These are phyloP conservation scores for Polyommatus icarus DNA, from an alignment of 2,888 invertebrate species.

Conservation along the genomic window DNA sequence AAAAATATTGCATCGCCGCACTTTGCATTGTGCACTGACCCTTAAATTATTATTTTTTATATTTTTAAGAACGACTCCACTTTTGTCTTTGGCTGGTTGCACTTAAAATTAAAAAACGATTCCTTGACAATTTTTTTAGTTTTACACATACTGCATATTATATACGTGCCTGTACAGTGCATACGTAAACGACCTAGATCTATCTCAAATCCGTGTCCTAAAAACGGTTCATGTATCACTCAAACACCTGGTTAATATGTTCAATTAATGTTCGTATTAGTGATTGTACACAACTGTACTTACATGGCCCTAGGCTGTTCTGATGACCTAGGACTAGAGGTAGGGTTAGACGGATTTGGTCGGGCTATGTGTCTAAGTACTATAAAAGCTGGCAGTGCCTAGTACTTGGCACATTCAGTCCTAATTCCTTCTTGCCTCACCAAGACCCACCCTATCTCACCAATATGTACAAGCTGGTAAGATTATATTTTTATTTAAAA, in stretches of 20 bases:
- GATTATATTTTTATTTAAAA: constrained; percentile 45
- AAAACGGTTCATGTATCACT: neutral
- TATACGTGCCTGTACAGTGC: no score
- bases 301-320: constrained; percentile 53
- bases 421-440: constrained; percentile 54
- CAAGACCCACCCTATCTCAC: constrained; percentile 52
- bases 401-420: constrained; percentile 70
- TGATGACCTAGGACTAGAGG: constrained; percentile 70
- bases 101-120: no score
- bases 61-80: no score
- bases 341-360: constrained; percentile 72
- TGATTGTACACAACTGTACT: constrained; percentile 54
- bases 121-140: no score
- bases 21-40: no score
- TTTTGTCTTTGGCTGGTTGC: no score
- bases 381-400: constrained; percentile 66
- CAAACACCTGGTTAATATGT: neutral
- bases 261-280: constrained; percentile 2
- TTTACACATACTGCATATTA: no score
- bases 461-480: constrained; percentile 84
- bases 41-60: no score
- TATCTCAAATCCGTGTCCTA: neutral
- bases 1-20: no score
- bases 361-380: constrained; percentile 62
- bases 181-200: neutral